phyloP scores from a whole-genome alignment of 92 coral and sea anemone genomes.

The Zoanthus sociatus region DNA sequence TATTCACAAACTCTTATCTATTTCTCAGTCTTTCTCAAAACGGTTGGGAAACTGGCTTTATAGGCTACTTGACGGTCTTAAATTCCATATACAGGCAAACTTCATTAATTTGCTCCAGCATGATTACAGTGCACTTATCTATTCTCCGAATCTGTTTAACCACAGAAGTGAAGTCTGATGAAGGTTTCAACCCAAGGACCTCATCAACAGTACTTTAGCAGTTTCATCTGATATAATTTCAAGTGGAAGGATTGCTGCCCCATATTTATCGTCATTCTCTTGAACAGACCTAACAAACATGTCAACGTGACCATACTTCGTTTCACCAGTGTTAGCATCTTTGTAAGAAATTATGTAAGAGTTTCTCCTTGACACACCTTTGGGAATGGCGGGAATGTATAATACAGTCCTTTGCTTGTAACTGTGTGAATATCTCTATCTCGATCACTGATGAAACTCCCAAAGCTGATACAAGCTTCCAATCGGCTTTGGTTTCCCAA shows the following conservation, averaged over 20 bases:
- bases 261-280: conserved; percentile 24
- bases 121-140: conserved; percentile 47
- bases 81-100: conserved; percentile 61
- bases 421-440: conserved; percentile 40
- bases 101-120: conserved; percentile 43
- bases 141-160: conserved; percentile 33
- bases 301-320: conserved; percentile 62
- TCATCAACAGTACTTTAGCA: conserved; percentile 49
- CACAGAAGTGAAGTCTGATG: conserved; percentile 44
- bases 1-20: no score
- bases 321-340: neutral
- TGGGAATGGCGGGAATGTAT: conserved; percentile 57
- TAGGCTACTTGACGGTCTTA: no score
- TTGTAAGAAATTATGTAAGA: conserved; percentile 51
- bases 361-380: conserved; percentile 62
- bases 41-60: no score
- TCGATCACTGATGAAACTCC: conserved; percentile 50
- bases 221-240: neutral
- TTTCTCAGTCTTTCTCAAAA: no score
- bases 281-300: conserved; percentile 42
- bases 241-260: conserved; percentile 52
- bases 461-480: neutral
- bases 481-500: no score
- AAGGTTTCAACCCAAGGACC: conserved; percentile 47
- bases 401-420: conserved; percentile 48